Evolutionary conservation across 1,140 invertebrate species (phyloP).

Genomic region (Cyclargus thomasi): DNA sequence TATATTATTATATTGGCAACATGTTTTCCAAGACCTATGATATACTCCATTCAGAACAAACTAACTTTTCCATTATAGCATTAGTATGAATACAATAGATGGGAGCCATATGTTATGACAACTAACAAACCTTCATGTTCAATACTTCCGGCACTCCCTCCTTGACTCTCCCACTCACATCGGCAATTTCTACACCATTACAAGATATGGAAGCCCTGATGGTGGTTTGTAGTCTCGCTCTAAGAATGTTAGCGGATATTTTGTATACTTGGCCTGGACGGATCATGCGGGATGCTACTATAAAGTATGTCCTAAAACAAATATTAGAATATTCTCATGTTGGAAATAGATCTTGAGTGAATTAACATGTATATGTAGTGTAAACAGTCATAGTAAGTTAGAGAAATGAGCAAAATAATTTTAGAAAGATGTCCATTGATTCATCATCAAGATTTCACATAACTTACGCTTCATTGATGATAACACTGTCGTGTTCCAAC

Average conservation of each 20-base stretch:
- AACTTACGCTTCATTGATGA: slow-evolving; percentile 79
- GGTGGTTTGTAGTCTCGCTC: slow-evolving; percentile 82
- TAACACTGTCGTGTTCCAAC: slow-evolving; percentile 71
- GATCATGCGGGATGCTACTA: slow-evolving; percentile 90
- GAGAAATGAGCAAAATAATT: too few species aligned
- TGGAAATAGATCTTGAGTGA: too few species aligned
- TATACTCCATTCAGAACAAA: too few species aligned
- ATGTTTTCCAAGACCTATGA: too few species aligned
- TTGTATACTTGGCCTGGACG: slow-evolving; percentile 91
- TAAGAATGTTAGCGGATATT: slow-evolving; percentile 86
- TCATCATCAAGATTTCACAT: background rate
- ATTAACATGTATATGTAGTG: too few species aligned
- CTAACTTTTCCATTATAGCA: too few species aligned
- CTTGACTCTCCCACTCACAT: slow-evolving; percentile 85
- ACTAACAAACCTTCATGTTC: slow-evolving; percentile 85
- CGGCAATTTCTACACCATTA: slow-evolving; percentile 90
- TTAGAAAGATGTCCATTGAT: too few species aligned
- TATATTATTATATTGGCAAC: too few species aligned
- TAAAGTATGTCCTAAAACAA: slow-evolving; percentile 85
- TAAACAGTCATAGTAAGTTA: too few species aligned
- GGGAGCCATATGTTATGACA: too few species aligned
- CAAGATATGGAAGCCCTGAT: slow-evolving; percentile 89
- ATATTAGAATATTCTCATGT: background rate
- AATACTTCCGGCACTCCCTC: slow-evolving; percentile 88
- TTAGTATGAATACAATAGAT: too few species aligned